Percentiles rank a stretch among this genome's conserved stretches.
Conservation (phyloP, 1,140 invertebrate genomes). For the Lamellibrachia luymesi region DNA sequence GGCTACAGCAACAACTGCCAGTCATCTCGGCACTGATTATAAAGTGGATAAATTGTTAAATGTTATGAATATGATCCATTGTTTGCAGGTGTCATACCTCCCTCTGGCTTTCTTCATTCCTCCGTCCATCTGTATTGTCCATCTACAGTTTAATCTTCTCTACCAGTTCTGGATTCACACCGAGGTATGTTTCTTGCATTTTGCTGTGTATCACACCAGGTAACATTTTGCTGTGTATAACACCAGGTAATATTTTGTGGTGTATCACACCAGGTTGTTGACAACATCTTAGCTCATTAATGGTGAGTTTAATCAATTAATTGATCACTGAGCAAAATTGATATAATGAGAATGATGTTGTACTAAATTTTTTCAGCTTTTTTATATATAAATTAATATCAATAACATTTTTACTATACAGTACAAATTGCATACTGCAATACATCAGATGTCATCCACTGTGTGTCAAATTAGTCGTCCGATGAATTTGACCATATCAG, state of each 20-base stretch:
- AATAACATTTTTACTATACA: neutral
- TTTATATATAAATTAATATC: neutral
- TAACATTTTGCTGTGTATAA: neutral
- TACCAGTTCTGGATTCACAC: constrained; percentile 94
- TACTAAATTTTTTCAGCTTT: neutral
- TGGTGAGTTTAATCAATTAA: too few relatives aligned
- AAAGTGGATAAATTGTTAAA: too few relatives aligned
- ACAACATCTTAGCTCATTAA: too few relatives aligned
- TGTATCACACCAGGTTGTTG: too few relatives aligned
- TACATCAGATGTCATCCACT: neutral
- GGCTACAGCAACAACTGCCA: too few relatives aligned
- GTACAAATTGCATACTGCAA: neutral
- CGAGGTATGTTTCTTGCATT: constrained; percentile 59
- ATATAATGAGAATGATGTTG: too few relatives aligned
- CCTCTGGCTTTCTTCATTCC: constrained; percentile 80
- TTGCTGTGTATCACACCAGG: neutral
- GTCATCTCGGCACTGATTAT: too few relatives aligned
- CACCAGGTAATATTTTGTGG: too few relatives aligned
- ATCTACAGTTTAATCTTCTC: constrained; percentile 82
- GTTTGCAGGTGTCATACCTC: constrained; percentile 77
- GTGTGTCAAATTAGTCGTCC: neutral
- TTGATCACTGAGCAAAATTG: too few relatives aligned
- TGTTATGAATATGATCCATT: constrained; percentile 9
- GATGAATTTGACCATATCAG: neutral
- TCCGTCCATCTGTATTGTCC: constrained; percentile 79